These are phyloP conservation scores for Bucorvus abyssinicus DNA, from an alignment of 2,797 vertebrate species.

Conservation along the genomic window DNA sequence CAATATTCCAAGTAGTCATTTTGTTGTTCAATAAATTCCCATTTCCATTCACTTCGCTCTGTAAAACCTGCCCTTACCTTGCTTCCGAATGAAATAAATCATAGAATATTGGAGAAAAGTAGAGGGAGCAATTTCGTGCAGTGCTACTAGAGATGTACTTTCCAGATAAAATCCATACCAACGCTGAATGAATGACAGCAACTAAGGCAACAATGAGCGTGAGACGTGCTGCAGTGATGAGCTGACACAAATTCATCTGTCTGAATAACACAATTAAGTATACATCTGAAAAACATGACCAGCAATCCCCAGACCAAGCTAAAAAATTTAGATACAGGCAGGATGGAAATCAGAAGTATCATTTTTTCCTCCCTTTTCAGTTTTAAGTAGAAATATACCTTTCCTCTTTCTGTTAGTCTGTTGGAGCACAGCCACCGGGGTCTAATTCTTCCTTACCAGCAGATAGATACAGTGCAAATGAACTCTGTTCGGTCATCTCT, in stretches of 20 bases:
- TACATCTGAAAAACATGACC: slow-evolving; percentile 28
- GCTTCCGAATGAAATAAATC: slow-evolving; percentile 15
- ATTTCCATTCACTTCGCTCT: background rate
- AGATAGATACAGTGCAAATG: background rate
- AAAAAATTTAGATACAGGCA: background rate
- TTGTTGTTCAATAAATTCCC: background rate
- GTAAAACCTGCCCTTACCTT: background rate
- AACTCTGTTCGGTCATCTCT: background rate
- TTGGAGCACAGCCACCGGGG: background rate
- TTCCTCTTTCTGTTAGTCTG: background rate
- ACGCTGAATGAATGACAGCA: background rate
- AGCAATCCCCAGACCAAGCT: background rate
- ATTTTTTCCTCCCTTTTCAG: background rate
- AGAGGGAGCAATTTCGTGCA: slow-evolving; percentile 15
- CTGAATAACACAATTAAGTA: slow-evolving; percentile 15
- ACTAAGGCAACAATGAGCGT: background rate
- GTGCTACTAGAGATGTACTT: background rate
- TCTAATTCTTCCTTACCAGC: background rate
- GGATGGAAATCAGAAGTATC: background rate
- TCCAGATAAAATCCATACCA: background rate
- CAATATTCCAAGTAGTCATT: background rate
- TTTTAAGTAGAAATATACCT: background rate
- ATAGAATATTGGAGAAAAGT: background rate
- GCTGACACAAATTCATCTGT: slow-evolving; percentile 25
- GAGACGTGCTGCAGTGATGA: background rate